Evolutionary conservation across 2,888 invertebrate species (phyloP).

Genomic region (Cybosia mesomella): DNA sequence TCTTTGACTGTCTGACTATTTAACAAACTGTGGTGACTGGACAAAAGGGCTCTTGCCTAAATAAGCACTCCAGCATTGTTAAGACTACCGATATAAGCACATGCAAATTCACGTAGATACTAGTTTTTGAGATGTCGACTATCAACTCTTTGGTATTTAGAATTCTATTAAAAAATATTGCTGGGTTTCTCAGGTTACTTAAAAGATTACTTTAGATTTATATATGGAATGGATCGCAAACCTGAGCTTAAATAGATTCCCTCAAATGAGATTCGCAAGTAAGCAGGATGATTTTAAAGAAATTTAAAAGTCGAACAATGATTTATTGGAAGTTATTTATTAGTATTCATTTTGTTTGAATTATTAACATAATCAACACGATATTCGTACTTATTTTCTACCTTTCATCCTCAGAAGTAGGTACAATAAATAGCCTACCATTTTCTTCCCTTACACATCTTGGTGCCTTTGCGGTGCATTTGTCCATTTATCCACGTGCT

Average conservation of each 20-base stretch:
- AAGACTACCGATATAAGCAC: background rate
- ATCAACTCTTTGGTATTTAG: background rate
- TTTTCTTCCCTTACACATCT: too few species aligned
- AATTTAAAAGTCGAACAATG: too few species aligned
- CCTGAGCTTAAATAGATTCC: background rate
- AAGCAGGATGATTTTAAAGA: too few species aligned
- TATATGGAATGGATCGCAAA: background rate
- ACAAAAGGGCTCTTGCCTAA: background rate
- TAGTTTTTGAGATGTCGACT: background rate
- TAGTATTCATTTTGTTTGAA: background rate
- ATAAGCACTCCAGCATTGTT: background rate
- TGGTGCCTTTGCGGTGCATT: too few species aligned
- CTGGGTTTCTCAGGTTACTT: background rate
- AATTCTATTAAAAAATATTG: background rate
- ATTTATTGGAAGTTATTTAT: too few species aligned
- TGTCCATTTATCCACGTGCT: too few species aligned
- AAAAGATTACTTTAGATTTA: background rate
- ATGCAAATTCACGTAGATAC: background rate
- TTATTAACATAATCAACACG: background rate
- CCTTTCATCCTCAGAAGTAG: too few species aligned
- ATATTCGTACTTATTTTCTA: background rate
- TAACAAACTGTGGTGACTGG: constrained; percentile 7
- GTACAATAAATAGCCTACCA: too few species aligned
- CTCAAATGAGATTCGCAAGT: background rate
- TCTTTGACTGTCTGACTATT: constrained; percentile 21